Evolutionary conservation across 2,113 vertebrate genomes (phyloP), one percentile per base, ranked within the genome.

Genomic region (Anguilla japonica): DNA sequence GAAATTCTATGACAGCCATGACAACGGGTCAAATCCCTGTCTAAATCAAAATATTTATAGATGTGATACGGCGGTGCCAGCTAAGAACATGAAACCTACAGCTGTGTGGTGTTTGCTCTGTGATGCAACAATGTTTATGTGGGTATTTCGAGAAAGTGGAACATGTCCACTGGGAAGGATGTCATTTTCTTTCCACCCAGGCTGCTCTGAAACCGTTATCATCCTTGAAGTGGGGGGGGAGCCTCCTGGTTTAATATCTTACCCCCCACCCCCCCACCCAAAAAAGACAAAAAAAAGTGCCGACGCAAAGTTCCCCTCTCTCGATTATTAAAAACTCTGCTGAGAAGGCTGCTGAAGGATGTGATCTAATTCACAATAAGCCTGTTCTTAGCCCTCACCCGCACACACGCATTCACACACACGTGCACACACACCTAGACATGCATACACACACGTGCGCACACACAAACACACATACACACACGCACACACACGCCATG

Each of bases 81-180:
- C 81, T 82, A 6, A n/a, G 41, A 46, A 50, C 22, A 29, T 82
- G 43, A 82, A 41, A 82, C 81, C 41, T 82, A 5, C 81, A 82
- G 41, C 81, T 29, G 43, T 6, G 41, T n/a, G 2, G 20, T 8
- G 81, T 82, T 82, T 46, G 81, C 26, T 53, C 46, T 50, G 26
- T 82, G 46, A 82, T 82, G 81, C 41, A 82, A 82, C 81, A 82
- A 29, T 46, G 41, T 82, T 82, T 82, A 82, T 82, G 41, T 53
- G 81, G 43, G n/a, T 82, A 82, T 82, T 82, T 82, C 41, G 26
- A 82, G 81, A 50, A 82, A 82, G 81, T 82, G 81, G 81, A 50
- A 82, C 81, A 82, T 50, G 26, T 82, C 81, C 81, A 82, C 46
- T 82, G 81, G 81, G 81, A 82, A n/a, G 46, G 26, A 50, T 82